Percentiles rank a stretch among this genome's conserved stretches.
phyloP scores from a whole-genome alignment of 2,888 invertebrate species.

The Agelastica alni region DNA sequence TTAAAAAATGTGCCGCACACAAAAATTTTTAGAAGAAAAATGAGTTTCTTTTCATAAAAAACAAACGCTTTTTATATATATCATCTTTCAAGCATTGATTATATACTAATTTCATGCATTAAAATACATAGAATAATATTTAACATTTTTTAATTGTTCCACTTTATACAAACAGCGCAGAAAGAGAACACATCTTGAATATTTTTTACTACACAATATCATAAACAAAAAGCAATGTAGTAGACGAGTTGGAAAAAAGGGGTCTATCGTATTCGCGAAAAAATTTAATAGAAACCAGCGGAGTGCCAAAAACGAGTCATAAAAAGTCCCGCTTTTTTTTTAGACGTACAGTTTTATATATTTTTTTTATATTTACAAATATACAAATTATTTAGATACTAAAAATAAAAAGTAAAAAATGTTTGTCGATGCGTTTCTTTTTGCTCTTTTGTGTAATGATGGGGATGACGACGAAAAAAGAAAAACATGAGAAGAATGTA shows the following conservation, averaged over 20 bases:
- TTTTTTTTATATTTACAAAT: conserved; percentile 10
- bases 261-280: too few species aligned
- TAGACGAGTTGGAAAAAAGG: too few species aligned
- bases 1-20: conserved; percentile 24
- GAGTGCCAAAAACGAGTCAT: too few species aligned
- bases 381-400: too few species aligned
- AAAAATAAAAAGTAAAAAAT: not conserved
- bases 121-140: conserved; percentile 37
- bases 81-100: conserved; percentile 40
- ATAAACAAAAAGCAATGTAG: too few species aligned
- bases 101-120: conserved; percentile 44
- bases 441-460: not conserved
- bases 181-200: conserved; percentile 32
- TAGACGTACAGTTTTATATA: too few species aligned
- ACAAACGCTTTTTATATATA: conserved; percentile 39
- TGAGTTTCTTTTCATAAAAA: conserved; percentile 28
- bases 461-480: not conserved
- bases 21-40: conserved; percentile 25
- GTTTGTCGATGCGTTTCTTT: conserved; percentile 10
- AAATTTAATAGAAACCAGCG: too few species aligned
- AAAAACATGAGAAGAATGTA: conserved; percentile 2
- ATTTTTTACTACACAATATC: too few species aligned
- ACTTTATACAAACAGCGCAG: conserved; percentile 26
- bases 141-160: conserved; percentile 31
- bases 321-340: too few species aligned